Evolutionary conservation across 2,888 invertebrate species (phyloP).

Genomic region (Mystacides longicornis): DNA sequence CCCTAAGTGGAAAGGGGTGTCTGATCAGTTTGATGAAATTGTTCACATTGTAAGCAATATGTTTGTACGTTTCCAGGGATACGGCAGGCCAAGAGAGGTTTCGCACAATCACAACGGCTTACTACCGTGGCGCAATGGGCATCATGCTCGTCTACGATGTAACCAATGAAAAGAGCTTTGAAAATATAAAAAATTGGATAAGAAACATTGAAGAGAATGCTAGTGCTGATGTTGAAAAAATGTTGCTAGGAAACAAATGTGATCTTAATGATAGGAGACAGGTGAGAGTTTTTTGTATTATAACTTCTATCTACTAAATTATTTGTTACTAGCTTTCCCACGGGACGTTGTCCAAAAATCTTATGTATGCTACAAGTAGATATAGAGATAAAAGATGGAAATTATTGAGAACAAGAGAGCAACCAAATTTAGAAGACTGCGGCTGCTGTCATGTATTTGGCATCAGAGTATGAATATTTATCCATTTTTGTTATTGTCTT

Average conservation of each 20-base stretch:
- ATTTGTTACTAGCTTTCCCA: too few species aligned
- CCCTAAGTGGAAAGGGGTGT: too few species aligned
- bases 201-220: constrained; percentile 99
- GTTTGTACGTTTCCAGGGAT: constrained; percentile 81
- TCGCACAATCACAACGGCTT: constrained; percentile 98
- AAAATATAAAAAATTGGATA: constrained; percentile 99
- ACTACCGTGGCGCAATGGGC: constrained; percentile 99
- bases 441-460: too few species aligned
- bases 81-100: constrained; percentile 99
- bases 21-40: too few species aligned
- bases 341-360: too few species aligned
- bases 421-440: too few species aligned
- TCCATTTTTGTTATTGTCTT: background rate
- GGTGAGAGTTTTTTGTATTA: constrained; percentile 36
- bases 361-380: too few species aligned
- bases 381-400: too few species aligned
- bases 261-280: constrained; percentile 94
- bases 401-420: too few species aligned
- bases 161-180: constrained; percentile 97
- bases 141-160: constrained; percentile 99
- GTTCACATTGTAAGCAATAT: too few species aligned
- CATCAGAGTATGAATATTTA: background rate
- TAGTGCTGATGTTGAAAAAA: constrained; percentile 97
- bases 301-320: too few species aligned
- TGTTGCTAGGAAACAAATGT: constrained; percentile 98